Evolutionary conservation across 2,888 invertebrate species (phyloP).

Genomic region (Octonoba sinensis): DNA sequence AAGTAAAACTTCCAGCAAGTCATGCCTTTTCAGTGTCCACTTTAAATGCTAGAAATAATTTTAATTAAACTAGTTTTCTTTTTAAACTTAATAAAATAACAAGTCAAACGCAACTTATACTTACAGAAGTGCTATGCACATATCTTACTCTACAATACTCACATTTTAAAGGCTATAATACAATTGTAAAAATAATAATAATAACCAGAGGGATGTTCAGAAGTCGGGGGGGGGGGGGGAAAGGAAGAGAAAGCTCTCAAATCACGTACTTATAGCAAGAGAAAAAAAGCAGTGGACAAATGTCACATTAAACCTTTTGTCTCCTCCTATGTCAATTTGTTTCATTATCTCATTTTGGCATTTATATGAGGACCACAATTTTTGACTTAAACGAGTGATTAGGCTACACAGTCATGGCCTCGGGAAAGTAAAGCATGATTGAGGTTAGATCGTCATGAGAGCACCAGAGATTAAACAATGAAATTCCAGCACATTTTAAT

Average conservation of each 20-base stretch:
- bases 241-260: conserved; percentile 58
- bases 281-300: conserved; percentile 23
- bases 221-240: too few species aligned
- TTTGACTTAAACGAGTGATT: conserved; percentile 7
- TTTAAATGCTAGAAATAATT: too few species aligned
- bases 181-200: conserved; percentile 39
- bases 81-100: conserved; percentile 7
- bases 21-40: too few species aligned
- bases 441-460: conserved; percentile 57
- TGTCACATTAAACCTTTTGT: conserved; percentile 11
- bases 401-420: conserved; percentile 10
- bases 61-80: too few species aligned
- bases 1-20: too few species aligned
- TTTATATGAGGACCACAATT: conserved; percentile 20
- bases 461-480: conserved; percentile 49
- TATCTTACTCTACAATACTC: conserved; percentile 43
- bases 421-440: conserved; percentile 41
- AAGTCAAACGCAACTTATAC: conserved; percentile 39
- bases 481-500: conserved; percentile 29
- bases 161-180: conserved; percentile 49
- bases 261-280: conserved; percentile 50
- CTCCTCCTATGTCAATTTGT: conserved; percentile 33
- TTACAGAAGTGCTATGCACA: conserved; percentile 50
- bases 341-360: conserved; percentile 44
- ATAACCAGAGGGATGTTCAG: conserved; percentile 7